These are phyloP conservation scores for Anoplophora glabripennis DNA, from an alignment of 1,140 invertebrate species.

Conservation along the genomic window DNA sequence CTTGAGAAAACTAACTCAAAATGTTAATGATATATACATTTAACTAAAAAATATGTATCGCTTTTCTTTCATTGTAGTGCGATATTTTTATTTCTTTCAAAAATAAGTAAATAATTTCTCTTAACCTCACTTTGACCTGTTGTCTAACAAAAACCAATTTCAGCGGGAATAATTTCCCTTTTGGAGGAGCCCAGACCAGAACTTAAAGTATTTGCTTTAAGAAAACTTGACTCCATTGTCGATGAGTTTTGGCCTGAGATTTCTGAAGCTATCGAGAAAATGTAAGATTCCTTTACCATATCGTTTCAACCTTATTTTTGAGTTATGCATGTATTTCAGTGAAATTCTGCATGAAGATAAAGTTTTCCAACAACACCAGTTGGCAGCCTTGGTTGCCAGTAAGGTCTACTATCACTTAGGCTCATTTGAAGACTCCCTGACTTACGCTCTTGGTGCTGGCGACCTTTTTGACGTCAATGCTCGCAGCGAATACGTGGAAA, in stretches of 20 bases:
- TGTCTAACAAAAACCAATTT: conserved; percentile 6
- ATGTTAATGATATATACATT: neutral
- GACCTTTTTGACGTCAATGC: conserved; percentile 92
- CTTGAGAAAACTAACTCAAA: neutral
- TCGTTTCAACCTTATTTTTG: conserved; percentile 1
- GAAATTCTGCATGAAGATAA: conserved; percentile 95
- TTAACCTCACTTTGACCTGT: conserved; percentile 22
- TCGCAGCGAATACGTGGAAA: conserved; percentile 93
- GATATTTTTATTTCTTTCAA: conserved; percentile 6
- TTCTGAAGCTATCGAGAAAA: conserved; percentile 95
- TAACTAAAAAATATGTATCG: neutral
- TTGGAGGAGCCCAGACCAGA: conserved; percentile 91
- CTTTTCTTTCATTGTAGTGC: neutral
- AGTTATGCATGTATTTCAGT: conserved; percentile 48
- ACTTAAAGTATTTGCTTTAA: conserved; percentile 88
- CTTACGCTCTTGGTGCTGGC: conserved; percentile 90
- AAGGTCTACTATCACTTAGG: conserved; percentile 99
- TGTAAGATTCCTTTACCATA: conserved; percentile 58
- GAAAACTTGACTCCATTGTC: conserved; percentile 89
- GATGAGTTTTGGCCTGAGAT: conserved; percentile 99
- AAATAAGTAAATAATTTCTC: neutral
- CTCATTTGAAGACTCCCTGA: conserved; percentile 92
- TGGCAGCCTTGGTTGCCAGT: conserved; percentile 95
- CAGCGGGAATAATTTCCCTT: conserved; percentile 92
- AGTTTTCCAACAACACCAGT: conserved; percentile 79